Base-by-base conservation (phyloP, 1,140 invertebrate genomes). In the Zaprionus gabonicus region DNA sequence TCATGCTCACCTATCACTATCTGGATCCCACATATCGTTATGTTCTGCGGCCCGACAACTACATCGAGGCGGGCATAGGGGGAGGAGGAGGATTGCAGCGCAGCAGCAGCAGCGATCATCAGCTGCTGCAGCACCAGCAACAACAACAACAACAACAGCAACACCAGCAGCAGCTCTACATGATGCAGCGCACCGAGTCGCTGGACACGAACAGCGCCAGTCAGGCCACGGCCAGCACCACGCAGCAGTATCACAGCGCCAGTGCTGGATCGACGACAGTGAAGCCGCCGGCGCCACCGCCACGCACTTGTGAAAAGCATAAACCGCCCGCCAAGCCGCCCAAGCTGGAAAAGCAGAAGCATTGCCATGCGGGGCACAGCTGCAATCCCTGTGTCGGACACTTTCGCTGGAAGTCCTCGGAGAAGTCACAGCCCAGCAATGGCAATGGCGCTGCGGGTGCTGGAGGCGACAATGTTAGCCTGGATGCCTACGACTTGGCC, bases 401-500 rank as follows among this genome's bases (percentile, higher is more conserved):
- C 28, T 93, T 93, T 63, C 76, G 91, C 3, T 91, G 91, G 90
- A 93, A 92, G 38, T 91, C 88, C 1, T 64, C 80, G 4, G 91
- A 86, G 38, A 92, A 92, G 51, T 65, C 86, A 10, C 74, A 78
- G 6, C 38, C 38, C 38, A 20, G 2, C 64, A 12, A 27, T 49
- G 49, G 46, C 20, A 41, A 41, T 41, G 38, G 36, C 36, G 36
- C 12, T 1, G 46, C 17, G 1, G 23, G 25, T 38, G 44, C 62
- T 55, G 93, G 94, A 59, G 51, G 73, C 38, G 96, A 97, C 68
- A 96, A 95, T 66, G 95, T 95, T 13, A 97, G 96, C 81, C 93
- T 97, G 36, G 96, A 97, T 88, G 96, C 96, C 7, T 97, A 97
- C 71, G 96, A 97, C 83, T 91, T 97, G 15, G 96, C 96, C 2